Conservation (phyloP, 2,113 vertebrate species). For the Callipepla californica region DNA sequence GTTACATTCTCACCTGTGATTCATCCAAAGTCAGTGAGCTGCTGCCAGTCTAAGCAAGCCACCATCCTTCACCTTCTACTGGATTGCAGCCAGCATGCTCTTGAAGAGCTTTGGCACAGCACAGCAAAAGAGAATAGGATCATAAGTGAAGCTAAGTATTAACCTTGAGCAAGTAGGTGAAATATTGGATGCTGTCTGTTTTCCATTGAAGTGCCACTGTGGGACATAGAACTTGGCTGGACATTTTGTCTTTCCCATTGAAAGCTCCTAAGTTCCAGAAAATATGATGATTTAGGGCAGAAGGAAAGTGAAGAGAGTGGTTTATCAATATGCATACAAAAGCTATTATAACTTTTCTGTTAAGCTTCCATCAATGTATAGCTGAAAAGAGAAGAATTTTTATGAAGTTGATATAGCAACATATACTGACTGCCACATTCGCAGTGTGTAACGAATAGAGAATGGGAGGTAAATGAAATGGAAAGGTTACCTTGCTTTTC, state of each 20-base stretch:
- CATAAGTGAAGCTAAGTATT: not conserved
- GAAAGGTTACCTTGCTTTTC: slow-evolving; percentile 41
- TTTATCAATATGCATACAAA: not conserved
- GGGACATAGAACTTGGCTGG: not conserved
- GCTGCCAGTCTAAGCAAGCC: not conserved
- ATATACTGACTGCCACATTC: not conserved
- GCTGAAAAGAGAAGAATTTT: not conserved
- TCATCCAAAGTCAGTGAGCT: not conserved
- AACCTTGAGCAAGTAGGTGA: not conserved
- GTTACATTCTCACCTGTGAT: too few relatives aligned
- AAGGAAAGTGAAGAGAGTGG: not conserved
- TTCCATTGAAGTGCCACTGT: not conserved
- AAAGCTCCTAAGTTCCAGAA: not conserved
- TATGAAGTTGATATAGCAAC: not conserved
- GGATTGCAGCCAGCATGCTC: not conserved
- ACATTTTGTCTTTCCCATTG: not conserved
- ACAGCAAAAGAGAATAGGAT: not conserved
- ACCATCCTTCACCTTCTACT: not conserved
- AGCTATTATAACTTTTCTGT: not conserved
- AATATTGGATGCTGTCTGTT: not conserved
- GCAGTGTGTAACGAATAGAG: not conserved
- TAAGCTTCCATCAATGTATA: not conserved
- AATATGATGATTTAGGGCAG: not conserved
- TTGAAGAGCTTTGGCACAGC: not conserved
- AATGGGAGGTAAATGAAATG: not conserved